Percentiles rank a stretch among this genome's conserved stretches.
phyloP scores from a whole-genome alignment of 92 coral and sea anemone genomes.

The Paramuricea clavata region DNA sequence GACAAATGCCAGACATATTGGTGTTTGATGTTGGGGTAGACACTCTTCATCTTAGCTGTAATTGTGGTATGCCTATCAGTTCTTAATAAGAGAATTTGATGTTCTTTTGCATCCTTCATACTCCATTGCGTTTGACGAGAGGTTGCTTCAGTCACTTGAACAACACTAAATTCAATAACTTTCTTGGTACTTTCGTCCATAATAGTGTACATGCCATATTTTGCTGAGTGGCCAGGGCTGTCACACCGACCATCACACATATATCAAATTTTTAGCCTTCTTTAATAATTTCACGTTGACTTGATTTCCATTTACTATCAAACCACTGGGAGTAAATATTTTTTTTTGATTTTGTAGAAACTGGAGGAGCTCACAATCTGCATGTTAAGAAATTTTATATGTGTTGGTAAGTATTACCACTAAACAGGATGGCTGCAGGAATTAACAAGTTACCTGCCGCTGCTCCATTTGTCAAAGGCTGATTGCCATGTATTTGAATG shows the following conservation, averaged over 20 bases:
- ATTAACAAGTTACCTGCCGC: slow-evolving; percentile 33
- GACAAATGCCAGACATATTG: slow-evolving; percentile 34
- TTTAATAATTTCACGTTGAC: slow-evolving; percentile 6
- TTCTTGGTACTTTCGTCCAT: slow-evolving; percentile 63
- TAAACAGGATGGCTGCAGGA: slow-evolving; percentile 28
- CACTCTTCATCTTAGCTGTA: slow-evolving; percentile 24
- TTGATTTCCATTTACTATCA: slow-evolving; percentile 59
- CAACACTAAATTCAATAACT: slow-evolving; percentile 49
- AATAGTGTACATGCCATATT: slow-evolving; percentile 69
- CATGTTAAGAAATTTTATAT: slow-evolving; percentile 7
- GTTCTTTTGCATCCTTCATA: slow-evolving; percentile 54
- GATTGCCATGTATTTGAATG: slow-evolving; percentile 26
- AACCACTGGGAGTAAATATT: slow-evolving; percentile 55
- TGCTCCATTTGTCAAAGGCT: not conserved
- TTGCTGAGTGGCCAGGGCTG: slow-evolving; percentile 73
- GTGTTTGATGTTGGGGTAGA: slow-evolving; percentile 3
- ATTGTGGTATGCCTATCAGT: slow-evolving; percentile 30
- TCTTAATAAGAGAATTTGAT: not conserved
- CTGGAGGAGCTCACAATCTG: slow-evolving; percentile 6
- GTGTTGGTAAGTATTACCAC: slow-evolving; percentile 31
- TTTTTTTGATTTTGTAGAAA: slow-evolving; percentile 52
- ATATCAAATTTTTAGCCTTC: slow-evolving; percentile 6
- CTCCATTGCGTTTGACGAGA: slow-evolving; percentile 70
- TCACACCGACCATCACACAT: slow-evolving; percentile 66
- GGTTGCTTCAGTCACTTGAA: slow-evolving; percentile 58